Evolutionary conservation across 1,140 invertebrate species (phyloP), one percentile per base, ranked within the genome.

Genomic region (Chrysoperla carnea): DNA sequence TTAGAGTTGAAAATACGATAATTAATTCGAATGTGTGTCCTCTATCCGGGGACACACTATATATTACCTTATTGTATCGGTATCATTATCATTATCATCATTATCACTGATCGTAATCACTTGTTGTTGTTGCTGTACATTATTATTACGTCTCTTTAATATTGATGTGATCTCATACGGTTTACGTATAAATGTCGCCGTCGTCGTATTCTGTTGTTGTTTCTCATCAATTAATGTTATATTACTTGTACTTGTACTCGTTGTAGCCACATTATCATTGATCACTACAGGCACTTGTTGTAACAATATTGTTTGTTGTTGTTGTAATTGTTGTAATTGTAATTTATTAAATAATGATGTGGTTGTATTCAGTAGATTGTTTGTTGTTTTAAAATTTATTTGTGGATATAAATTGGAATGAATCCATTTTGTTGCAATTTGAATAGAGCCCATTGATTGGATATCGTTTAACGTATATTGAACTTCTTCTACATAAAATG

Each of bases 401-500:
- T 69, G 68, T 2, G 66, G 68, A 17, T 66, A 64, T 4, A 70
- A 64, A 53, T 75, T 73, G 1, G 68, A 63, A 6, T 59, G 48
- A 36, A 74, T 64, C 70, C 73, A 76, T 46, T 75, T 73, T 35
- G 67, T 65, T 9, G 72, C 72, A 9, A 78, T 47, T 12, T 64
- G 66, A 33, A 73, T 62, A 6, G 78, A 66, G 23, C 76, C 76
- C 39, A 76, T 66, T 52, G 75, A 72, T 48, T 74, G 68, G n/a
- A 80, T 64, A 51, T 78, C 74, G 31, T 70, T 65, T 3, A 80
- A 53, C 2, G 75, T 78, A 40, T 76, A 75, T 53, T 78, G 72
- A n/a, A 73, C 76, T 59, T 78, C 75, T 58, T 78, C 74, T 1
- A 80, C 70, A 45, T 73, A 75, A 55, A 71, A 70, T 43, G 68